phyloP scores from a whole-genome alignment of 1,140 invertebrate genomes.

The Diachasmimorpha longicaudata region DNA sequence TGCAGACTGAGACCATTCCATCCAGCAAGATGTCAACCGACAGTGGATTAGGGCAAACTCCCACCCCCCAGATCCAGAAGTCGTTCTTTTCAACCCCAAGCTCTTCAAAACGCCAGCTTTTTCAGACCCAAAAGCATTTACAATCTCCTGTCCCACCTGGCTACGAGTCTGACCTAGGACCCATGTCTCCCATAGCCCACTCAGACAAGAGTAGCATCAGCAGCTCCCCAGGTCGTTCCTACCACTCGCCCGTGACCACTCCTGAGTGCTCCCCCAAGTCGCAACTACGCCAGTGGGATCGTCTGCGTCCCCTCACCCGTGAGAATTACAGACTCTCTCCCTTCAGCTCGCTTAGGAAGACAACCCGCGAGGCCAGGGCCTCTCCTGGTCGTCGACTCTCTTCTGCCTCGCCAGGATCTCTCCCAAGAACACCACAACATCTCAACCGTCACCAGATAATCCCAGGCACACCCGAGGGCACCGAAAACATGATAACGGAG shows the following conservation, averaged over 20 bases:
- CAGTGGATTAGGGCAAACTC: slow-evolving; percentile 22
- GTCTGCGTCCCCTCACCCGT: slow-evolving; percentile 20
- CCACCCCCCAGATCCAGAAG: slow-evolving; percentile 45
- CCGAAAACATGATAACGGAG: neutral
- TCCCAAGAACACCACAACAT: slow-evolving; percentile 5
- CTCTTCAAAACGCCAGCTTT: slow-evolving; percentile 45
- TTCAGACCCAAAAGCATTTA: slow-evolving; percentile 22
- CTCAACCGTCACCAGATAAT: neutral
- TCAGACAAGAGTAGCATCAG: slow-evolving; percentile 38
- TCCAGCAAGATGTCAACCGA: slow-evolving; percentile 12
- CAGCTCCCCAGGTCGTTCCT: slow-evolving; percentile 42
- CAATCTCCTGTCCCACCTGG: slow-evolving; percentile 32
- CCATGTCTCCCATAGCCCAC: slow-evolving; percentile 48
- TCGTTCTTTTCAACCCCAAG: slow-evolving; percentile 34
- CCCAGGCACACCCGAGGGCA: neutral
- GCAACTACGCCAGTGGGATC: slow-evolving; percentile 32
- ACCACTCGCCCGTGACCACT: slow-evolving; percentile 36
- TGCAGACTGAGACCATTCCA: neutral
- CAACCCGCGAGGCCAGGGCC: slow-evolving; percentile 35
- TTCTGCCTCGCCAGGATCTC: slow-evolving; percentile 26
- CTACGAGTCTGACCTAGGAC: slow-evolving; percentile 51
- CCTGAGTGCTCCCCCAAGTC: slow-evolving; percentile 36
- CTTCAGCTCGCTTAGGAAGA: slow-evolving; percentile 40
- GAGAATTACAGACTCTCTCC: slow-evolving; percentile 28
- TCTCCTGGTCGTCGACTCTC: slow-evolving; percentile 36